Conservation (phyloP, 2,888 invertebrate species). For the Clistopyga incitator region DNA sequence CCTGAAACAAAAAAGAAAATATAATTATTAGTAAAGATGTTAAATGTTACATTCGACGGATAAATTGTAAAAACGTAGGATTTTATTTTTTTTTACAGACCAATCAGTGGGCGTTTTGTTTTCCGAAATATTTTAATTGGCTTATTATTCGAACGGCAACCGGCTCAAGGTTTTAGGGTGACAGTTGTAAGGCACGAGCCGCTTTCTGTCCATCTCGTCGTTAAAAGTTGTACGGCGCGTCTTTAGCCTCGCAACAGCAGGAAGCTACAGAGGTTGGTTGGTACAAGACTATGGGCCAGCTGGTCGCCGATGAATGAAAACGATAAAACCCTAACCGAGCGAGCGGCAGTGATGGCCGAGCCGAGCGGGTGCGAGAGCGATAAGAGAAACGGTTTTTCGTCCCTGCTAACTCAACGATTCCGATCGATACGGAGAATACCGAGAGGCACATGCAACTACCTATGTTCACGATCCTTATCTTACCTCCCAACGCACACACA, state of each 20-base stretch:
- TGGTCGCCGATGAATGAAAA: slow-evolving; percentile 64
- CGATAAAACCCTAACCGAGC: slow-evolving; percentile 59
- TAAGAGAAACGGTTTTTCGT: slow-evolving; percentile 63
- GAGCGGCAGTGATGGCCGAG: slow-evolving; percentile 45
- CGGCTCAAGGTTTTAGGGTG: neutral
- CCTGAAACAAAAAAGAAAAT: slow-evolving; percentile 53
- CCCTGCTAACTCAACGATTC: slow-evolving; percentile 54
- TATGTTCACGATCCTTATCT: slow-evolving; percentile 62
- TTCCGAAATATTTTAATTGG: neutral
- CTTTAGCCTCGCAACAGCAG: slow-evolving; percentile 41
- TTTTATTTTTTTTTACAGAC: neutral
- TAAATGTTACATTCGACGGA: neutral
- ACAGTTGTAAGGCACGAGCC: neutral
- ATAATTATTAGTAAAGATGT: neutral
- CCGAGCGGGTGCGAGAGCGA: slow-evolving; percentile 12
- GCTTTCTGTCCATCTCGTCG: slow-evolving; percentile 27
- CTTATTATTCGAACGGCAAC: neutral
- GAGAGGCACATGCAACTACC: slow-evolving; percentile 36
- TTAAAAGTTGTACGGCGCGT: slow-evolving; percentile 33
- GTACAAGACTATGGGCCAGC: slow-evolving; percentile 58
- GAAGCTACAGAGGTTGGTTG: slow-evolving; percentile 32
- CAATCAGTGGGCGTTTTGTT: neutral
- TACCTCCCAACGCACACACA: slow-evolving; percentile 19
- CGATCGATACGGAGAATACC: slow-evolving; percentile 52
- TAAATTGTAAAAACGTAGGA: neutral